Evolutionary conservation across 1,140 invertebrate species (phyloP), one percentile per base, ranked within the genome.

Genomic region (Drosophila nebulosa): DNA sequence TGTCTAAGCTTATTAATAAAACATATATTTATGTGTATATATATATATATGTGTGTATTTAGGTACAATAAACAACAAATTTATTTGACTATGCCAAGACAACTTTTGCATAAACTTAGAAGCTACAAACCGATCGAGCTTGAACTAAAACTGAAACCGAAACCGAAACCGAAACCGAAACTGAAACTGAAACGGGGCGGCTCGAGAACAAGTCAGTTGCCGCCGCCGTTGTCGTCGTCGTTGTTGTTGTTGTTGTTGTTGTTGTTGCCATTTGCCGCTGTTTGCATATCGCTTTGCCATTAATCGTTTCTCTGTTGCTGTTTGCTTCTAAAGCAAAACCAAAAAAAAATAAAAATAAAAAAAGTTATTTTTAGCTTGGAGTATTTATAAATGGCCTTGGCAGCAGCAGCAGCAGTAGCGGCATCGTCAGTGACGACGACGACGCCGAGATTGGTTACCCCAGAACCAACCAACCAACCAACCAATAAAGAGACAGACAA

Each of bases 351-450:
- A 74, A 74, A 63, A 73, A 65, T 53, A 18, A 30, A 51, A 69
- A 59, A 53, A 39, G 60, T 64, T 89, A 89, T 89, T 89, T 89
- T 90, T 89, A 89, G 85, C 71, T 67, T 27, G 36, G 57, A 65
- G 64, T 90, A 90, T 90, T 89, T 90, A 86, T 90, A 89, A 89
- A 86, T 89, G 85, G 69, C 85, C 85, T 89, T 89, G 85, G 71
- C 57, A 66, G 60, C 21, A 30, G 53, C 56, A 24, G 3, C 39
- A 12, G n/a, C 53, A n/a, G 4, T 30, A n/a, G 10, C 36, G 30
- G 4, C n/a, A 4, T 2, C n/a, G 36, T 3, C 14, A 6, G 16
- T 7, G 16, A 36, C n/a, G 35, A 36, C 39, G 14, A 42, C 39
- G 14, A 42, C 18, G 10, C 9, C 39, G 16, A 46, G 39, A 42